A percentile compares a stretch with the other conserved stretches of the same genome.
Conservation (phyloP, 2,797 vertebrate species). For the Chelmon rostratus region DNA sequence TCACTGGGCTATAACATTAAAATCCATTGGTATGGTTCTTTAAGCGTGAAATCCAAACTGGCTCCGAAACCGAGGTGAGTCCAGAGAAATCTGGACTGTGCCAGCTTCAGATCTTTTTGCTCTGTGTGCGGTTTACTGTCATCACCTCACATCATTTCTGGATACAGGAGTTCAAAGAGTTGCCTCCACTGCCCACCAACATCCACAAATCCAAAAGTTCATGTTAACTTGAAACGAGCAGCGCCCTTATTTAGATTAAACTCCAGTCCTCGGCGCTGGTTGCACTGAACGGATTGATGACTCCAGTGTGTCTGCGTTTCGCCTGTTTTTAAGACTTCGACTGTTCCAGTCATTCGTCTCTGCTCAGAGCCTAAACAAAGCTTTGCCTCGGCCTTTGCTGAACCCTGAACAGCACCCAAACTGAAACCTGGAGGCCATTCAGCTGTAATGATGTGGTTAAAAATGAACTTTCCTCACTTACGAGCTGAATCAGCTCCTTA, state of each 20-base stretch:
- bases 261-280: slow-evolving; percentile 23
- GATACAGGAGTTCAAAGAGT: not conserved
- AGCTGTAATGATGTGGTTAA: slow-evolving; percentile 74
- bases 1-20: slow-evolving; percentile 16
- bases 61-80: slow-evolving; percentile 8
- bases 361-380: slow-evolving; percentile 62
- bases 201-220: slow-evolving; percentile 8
- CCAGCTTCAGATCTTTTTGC: slow-evolving; percentile 32
- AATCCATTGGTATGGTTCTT: not conserved
- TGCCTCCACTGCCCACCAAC: not conserved
- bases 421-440: slow-evolving; percentile 65
- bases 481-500: slow-evolving; percentile 65
- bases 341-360: slow-evolving; percentile 58
- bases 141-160: slow-evolving; percentile 42
- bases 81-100: not conserved
- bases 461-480: slow-evolving; percentile 60
- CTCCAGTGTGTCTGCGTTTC: slow-evolving; percentile 58
- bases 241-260: slow-evolving; percentile 40
- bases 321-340: slow-evolving; percentile 40
- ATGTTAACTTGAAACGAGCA: slow-evolving; percentile 3
- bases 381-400: slow-evolving; percentile 55
- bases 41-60: slow-evolving; percentile 43
- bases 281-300: slow-evolving; percentile 49
- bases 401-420: slow-evolving; percentile 61
- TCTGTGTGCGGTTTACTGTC: slow-evolving; percentile 37